Evolutionary conservation across 2,797 vertebrate species (phyloP).

Genomic region (Rousettus madagascariensis): DNA sequence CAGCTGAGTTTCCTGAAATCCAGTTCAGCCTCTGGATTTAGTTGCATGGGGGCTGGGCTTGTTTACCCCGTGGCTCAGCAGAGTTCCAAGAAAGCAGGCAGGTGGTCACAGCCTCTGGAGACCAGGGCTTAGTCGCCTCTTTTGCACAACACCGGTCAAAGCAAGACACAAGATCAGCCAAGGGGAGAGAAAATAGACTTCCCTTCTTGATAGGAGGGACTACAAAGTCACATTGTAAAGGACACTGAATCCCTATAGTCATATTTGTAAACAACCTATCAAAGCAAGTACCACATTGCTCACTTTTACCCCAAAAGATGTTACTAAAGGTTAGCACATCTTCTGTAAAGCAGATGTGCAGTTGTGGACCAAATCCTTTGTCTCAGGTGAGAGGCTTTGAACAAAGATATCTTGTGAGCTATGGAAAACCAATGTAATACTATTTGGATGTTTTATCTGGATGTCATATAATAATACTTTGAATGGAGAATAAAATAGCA

Average conservation of each 20-base stretch:
- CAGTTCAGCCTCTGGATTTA: background rate
- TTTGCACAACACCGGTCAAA: background rate
- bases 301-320: background rate
- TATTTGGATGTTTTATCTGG: background rate
- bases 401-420: background rate
- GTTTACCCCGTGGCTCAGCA: background rate
- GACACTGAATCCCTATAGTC: background rate
- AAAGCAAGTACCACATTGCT: background rate
- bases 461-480: background rate
- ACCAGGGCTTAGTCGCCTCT: background rate
- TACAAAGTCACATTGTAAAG: background rate
- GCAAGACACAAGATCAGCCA: background rate
- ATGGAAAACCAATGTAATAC: background rate
- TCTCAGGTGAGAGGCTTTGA: background rate
- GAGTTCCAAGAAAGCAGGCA: background rate
- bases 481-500: background rate
- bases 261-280: background rate
- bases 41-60: background rate
- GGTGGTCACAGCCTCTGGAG: background rate
- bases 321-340: background rate
- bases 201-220: background rate
- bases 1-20: background rate
- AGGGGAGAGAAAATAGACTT: background rate
- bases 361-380: background rate
- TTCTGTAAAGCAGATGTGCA: background rate